A percentile compares a stretch with the other conserved stretches of the same genome.
Evolutionary conservation across 2,113 vertebrate species (phyloP).

Genomic region (Cottus gobio): DNA sequence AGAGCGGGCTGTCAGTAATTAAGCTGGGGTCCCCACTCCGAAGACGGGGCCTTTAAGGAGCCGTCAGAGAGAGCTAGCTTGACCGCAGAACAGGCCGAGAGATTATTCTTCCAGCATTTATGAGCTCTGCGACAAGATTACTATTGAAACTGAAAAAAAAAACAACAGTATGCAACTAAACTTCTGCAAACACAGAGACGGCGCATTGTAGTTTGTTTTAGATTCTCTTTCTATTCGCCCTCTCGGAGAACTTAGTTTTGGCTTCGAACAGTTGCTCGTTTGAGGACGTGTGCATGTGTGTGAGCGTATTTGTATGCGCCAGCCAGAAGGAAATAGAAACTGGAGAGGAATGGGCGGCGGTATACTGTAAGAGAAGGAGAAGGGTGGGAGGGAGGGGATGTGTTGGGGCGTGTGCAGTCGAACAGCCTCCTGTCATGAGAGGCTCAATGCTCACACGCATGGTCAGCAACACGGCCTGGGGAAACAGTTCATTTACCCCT

Average conservation of each 20-base stretch:
- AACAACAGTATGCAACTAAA: conserved; percentile 39
- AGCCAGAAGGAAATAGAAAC: conserved; percentile 38
- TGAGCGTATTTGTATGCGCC: conserved; percentile 1
- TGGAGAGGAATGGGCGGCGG: conserved; percentile 41
- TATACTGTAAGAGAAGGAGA: conserved; percentile 52
- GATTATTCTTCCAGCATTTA: conserved; percentile 73
- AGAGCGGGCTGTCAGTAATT: conserved; percentile 78
- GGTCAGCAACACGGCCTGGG: conserved; percentile 85
- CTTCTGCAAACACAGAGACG: conserved; percentile 24
- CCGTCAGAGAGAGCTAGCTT: conserved; percentile 65
- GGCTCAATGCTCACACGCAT: conserved; percentile 85
- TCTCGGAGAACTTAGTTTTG: conserved; percentile 59
- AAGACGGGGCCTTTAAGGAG: conserved; percentile 72
- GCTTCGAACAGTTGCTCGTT: conserved; percentile 44
- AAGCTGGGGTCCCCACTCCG: conserved; percentile 71
- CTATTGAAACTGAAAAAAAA: conserved; percentile 52
- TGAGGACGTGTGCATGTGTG: conserved; percentile 30
- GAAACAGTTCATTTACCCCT: conserved; percentile 86
- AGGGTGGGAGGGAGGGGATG: conserved; percentile 21
- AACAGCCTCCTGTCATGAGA: conserved; percentile 81
- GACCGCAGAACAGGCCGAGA: conserved; percentile 74
- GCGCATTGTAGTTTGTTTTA: conserved; percentile 35
- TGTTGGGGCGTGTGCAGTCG: conserved; percentile 67
- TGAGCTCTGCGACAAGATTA: conserved; percentile 62
- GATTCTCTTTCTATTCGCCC: conserved; percentile 20